A percentile compares a stretch with the other conserved stretches of the same genome.
Evolutionary conservation across 1,140 invertebrate genomes (phyloP).

Genomic region (Helicoverpa armigera): DNA sequence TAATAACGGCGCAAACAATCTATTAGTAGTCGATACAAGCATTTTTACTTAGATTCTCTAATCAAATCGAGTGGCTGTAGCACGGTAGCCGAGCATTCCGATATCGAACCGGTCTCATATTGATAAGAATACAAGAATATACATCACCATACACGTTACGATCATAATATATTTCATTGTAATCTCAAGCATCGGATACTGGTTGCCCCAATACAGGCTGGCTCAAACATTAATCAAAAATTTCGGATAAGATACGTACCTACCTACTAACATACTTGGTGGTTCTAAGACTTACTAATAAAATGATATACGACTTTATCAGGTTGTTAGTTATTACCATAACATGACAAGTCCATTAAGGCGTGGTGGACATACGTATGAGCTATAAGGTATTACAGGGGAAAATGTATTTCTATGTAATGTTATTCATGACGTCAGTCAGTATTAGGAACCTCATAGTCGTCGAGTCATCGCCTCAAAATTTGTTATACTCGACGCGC

Average conservation of each 20-base stretch:
- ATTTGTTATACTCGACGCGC: constrained; percentile 65
- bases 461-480: constrained; percentile 66
- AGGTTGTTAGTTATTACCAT: constrained; percentile 76
- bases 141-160: constrained; percentile 53
- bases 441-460: constrained; percentile 56
- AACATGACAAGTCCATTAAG: constrained; percentile 85
- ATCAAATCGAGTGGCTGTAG: constrained; percentile 55
- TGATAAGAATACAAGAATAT: constrained; percentile 61
- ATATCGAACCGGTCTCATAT: constrained; percentile 58
- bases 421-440: constrained; percentile 59
- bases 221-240: constrained; percentile 75
- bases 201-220: constrained; percentile 51
- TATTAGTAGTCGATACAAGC: constrained; percentile 25
- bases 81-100: constrained; percentile 37
- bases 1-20: constrained; percentile 41
- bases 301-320: constrained; percentile 78
- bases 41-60: constrained; percentile 18
- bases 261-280: constrained; percentile 70
- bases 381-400: constrained; percentile 57
- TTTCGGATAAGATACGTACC: constrained; percentile 69
- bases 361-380: constrained; percentile 68
- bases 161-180: constrained; percentile 73
- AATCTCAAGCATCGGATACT: constrained; percentile 67
- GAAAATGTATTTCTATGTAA: constrained; percentile 58
- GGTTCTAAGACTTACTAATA: constrained; percentile 69